Evolutionary conservation across 2,113 vertebrate species (phyloP).

Genomic region (Bos taurus): DNA sequence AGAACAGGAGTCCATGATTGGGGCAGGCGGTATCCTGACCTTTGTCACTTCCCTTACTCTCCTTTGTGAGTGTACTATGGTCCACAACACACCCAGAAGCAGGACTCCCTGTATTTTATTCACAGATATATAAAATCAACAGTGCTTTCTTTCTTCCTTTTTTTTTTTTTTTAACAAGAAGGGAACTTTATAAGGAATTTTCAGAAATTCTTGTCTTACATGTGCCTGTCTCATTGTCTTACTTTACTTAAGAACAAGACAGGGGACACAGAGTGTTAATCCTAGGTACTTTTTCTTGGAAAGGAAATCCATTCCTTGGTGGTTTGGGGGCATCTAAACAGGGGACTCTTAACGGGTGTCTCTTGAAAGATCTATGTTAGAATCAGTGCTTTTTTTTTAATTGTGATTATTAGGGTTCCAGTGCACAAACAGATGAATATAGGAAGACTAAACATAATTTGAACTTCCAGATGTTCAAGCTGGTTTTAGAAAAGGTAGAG

Average conservation of each 20-base stretch:
- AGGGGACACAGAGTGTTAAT: not conserved
- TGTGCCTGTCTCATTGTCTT: not conserved
- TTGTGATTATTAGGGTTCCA: not conserved
- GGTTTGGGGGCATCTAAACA: not conserved
- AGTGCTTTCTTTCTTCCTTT: not conserved
- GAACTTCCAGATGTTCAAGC: no score
- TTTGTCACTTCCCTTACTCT: no score
- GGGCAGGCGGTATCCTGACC: not conserved
- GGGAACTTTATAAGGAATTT: not conserved
- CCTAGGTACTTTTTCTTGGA: no score
- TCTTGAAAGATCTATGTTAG: not conserved
- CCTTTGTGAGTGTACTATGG: not conserved
- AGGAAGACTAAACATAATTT: not conserved
- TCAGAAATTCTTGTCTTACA: not conserved
- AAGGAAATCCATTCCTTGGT: not conserved
- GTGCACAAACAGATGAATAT: not conserved
- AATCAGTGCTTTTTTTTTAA: not conserved
- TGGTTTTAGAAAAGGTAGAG: no score
- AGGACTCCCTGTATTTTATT: not conserved
- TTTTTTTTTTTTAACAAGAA: not conserved
- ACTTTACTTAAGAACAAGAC: not conserved
- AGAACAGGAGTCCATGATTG: rapidly evolving
- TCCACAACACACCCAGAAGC: not conserved
- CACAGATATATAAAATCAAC: not conserved
- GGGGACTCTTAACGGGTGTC: not conserved